These are phyloP conservation scores for Drosophila tristis DNA, from an alignment of 1,140 invertebrate genomes.

Conservation along the genomic window DNA sequence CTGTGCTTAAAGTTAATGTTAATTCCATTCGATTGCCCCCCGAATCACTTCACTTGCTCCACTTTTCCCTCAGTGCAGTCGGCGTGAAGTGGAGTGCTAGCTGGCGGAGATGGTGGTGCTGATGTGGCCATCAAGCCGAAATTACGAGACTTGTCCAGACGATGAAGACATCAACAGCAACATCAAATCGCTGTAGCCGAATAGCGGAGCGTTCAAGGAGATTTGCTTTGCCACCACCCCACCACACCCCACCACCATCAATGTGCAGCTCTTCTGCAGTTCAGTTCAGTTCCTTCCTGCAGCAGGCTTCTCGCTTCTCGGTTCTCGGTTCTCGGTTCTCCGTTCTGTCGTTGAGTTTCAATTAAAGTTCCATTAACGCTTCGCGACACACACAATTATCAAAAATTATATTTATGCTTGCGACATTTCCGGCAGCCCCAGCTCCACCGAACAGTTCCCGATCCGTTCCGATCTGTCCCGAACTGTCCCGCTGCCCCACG, in stretches of 20 bases:
- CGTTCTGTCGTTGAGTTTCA: slow-evolving; percentile 56
- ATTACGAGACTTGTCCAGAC: slow-evolving; percentile 26
- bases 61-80: background rate
- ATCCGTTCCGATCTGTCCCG: background rate
- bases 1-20: too few relatives aligned
- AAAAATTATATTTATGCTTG: slow-evolving; percentile 80
- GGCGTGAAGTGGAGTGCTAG: too few relatives aligned
- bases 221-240: background rate
- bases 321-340: too few relatives aligned
- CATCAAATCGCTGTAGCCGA: background rate
- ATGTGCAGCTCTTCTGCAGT: too few relatives aligned
- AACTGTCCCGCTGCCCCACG: too few relatives aligned
- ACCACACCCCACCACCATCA: background rate
- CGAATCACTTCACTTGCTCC: too few relatives aligned
- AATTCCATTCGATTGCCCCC: too few relatives aligned
- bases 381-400: slow-evolving; percentile 80
- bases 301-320: too few relatives aligned
- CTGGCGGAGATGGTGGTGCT: too few relatives aligned
- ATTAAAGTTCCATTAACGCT: slow-evolving; percentile 81
- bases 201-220: background rate
- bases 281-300: too few relatives aligned
- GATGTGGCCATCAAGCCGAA: slow-evolving; percentile 45
- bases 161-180: slow-evolving; percentile 27
- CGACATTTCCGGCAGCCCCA: slow-evolving; percentile 74
- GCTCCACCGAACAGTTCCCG: background rate